Conservation (phyloP, 2,113 vertebrate genomes). For the Eulemur rufifrons region DNA sequence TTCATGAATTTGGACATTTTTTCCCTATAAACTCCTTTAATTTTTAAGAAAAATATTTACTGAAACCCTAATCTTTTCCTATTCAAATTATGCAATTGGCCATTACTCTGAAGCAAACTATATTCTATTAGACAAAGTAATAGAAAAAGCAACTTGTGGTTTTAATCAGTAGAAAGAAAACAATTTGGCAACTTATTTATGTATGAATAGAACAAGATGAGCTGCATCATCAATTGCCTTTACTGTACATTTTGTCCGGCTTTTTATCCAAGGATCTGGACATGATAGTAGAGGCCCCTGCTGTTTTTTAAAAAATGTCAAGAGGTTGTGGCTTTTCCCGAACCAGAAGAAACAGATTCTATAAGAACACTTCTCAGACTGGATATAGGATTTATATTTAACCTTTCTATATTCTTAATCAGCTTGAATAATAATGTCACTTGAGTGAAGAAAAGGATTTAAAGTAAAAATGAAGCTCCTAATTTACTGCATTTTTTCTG, state of each 20-base stretch:
- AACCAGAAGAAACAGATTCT: conserved; percentile 53
- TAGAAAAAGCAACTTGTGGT: conserved; percentile 44
- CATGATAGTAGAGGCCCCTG: conserved; percentile 24
- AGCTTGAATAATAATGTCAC: conserved; percentile 32
- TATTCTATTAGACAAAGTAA: conserved; percentile 35
- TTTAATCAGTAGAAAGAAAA: conserved; percentile 64
- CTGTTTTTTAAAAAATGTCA: conserved; percentile 45
- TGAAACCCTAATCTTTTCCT: conserved; percentile 20
- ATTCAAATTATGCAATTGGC: conserved; percentile 21
- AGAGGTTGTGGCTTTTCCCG: conserved; percentile 40
- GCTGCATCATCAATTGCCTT: conserved; percentile 52
- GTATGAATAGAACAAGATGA: conserved; percentile 60
- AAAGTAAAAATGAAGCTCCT: conserved; percentile 12
- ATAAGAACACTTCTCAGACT: background rate
- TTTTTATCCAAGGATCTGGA: conserved; percentile 58
- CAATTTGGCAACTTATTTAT: conserved; percentile 62
- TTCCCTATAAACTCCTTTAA: background rate
- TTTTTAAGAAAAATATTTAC: conserved; percentile 59
- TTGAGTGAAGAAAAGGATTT: conserved; percentile 30
- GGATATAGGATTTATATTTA: conserved; percentile 40
- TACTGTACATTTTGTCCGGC: conserved; percentile 60
- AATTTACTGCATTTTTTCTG: conserved; percentile 7
- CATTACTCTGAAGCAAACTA: conserved; percentile 35
- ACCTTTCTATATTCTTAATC: background rate
- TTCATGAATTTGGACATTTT: background rate